Conservation (phyloP, 2,113 vertebrate species). For the Lamprologus tigripictilis region DNA sequence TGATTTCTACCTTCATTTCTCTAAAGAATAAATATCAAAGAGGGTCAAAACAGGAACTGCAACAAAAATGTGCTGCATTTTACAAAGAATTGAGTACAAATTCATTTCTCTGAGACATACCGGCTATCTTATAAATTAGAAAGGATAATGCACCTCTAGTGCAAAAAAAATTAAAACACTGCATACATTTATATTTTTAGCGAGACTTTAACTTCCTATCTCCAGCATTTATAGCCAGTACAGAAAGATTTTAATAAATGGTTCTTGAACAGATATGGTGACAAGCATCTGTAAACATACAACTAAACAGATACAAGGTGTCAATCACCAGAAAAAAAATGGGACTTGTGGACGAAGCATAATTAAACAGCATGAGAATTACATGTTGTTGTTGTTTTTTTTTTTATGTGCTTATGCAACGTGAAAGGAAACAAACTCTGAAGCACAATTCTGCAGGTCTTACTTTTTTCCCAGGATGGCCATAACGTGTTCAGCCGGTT, state of each 20-base stretch:
- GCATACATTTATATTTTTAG: not conserved
- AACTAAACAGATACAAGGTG: not conserved
- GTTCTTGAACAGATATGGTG: not conserved
- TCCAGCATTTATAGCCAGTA: not conserved
- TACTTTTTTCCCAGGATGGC: constrained; percentile 82
- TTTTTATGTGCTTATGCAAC: not conserved
- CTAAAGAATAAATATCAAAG: not conserved
- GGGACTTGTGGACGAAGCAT: not conserved
- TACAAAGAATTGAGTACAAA: not conserved
- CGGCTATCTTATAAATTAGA: not conserved
- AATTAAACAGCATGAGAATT: not conserved
- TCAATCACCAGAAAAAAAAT: not conserved
- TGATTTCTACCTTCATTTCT: not conserved
- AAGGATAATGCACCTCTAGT: not conserved
- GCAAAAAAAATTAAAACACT: not conserved
- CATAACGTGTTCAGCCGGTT: constrained; percentile 79
- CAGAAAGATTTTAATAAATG: not conserved
- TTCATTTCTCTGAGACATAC: not conserved
- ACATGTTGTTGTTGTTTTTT: no score
- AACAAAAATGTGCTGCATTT: not conserved
- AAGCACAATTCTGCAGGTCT: not conserved
- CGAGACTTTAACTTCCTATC: not conserved
- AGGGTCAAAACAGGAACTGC: not conserved
- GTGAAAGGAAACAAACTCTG: not conserved
- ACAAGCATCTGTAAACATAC: not conserved